These are phyloP conservation scores for Brachypalpus laphriformis DNA, from an alignment of 2,888 invertebrate species.

Conservation along the genomic window DNA sequence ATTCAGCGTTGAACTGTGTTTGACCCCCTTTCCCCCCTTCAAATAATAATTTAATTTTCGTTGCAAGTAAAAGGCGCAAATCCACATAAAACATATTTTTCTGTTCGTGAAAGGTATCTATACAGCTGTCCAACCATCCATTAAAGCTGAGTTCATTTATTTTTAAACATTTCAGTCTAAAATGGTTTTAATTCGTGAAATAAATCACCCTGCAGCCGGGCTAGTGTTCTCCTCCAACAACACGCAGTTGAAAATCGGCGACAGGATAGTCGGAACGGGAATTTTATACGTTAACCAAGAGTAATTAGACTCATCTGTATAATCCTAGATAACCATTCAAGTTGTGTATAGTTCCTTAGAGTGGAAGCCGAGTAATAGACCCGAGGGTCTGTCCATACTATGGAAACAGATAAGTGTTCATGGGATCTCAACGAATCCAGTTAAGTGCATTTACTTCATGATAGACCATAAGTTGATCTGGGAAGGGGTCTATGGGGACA, in stretches of 20 bases:
- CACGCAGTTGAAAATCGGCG: slow-evolving; percentile 80
- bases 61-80: slow-evolving; percentile 48
- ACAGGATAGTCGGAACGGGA: slow-evolving; percentile 79
- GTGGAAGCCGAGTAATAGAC: slow-evolving; percentile 79
- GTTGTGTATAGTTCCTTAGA: slow-evolving; percentile 78
- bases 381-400: slow-evolving; percentile 80
- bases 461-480: slow-evolving; percentile 80
- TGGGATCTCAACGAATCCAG: slow-evolving; percentile 80
- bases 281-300: slow-evolving; percentile 81
- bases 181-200: slow-evolving; percentile 80
- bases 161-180: slow-evolving; percentile 6
- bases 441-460: slow-evolving; percentile 81
- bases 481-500: slow-evolving; percentile 79
- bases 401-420: slow-evolving; percentile 82
- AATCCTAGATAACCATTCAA: slow-evolving; percentile 9
- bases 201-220: slow-evolving; percentile 79
- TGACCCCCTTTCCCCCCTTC: neutral
- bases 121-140: neutral
- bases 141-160: neutral
- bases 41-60: slow-evolving; percentile 17
- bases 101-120: slow-evolving; percentile 9
- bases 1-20: slow-evolving; percentile 24
- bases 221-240: slow-evolving; percentile 79
- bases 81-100: slow-evolving; percentile 8
- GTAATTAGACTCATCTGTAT: slow-evolving; percentile 75